phyloP scores from a whole-genome alignment of 1,140 invertebrate genomes.

The Coelopa frigida region DNA sequence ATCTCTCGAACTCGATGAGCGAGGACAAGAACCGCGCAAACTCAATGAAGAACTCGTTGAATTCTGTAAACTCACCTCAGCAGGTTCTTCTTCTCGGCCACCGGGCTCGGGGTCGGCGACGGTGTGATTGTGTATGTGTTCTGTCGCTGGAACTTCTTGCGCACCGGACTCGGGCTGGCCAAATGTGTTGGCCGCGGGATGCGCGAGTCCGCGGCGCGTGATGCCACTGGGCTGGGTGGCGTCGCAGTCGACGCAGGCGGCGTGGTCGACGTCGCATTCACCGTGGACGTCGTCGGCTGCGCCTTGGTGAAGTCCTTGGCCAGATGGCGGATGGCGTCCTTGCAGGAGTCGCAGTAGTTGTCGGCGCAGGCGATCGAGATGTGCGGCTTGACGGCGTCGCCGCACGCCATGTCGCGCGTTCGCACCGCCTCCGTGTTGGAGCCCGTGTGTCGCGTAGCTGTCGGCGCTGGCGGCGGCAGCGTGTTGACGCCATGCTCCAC shows the following conservation, averaged over 20 bases:
- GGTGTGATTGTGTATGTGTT: slow-evolving; percentile 47
- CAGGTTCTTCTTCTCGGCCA: slow-evolving; percentile 21
- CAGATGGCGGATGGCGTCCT: slow-evolving; percentile 52
- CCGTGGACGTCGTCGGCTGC: neutral
- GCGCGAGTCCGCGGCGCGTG: slow-evolving; percentile 34
- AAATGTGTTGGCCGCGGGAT: slow-evolving; percentile 46
- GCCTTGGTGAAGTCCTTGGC: slow-evolving; percentile 47
- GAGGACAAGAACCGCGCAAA: too few relatives aligned
- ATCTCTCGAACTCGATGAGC: too few relatives aligned
- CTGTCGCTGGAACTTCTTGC: slow-evolving; percentile 45
- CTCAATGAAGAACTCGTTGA: neutral
- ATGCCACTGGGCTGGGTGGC: slow-evolving; percentile 6
- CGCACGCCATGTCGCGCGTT: slow-evolving; percentile 49
- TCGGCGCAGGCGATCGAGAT: slow-evolving; percentile 50
- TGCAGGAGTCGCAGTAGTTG: slow-evolving; percentile 60
- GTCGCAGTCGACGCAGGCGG: neutral
- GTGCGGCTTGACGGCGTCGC: slow-evolving; percentile 49
- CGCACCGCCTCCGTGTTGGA: slow-evolving; percentile 39
- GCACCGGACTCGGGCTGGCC: slow-evolving; percentile 40
- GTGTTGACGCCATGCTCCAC: slow-evolving; percentile 16
- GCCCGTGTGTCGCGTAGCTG: slow-evolving; percentile 20
- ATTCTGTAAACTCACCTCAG: slow-evolving; percentile 24
- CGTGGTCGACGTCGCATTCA: too few relatives aligned
- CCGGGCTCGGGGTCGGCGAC: slow-evolving; percentile 22
- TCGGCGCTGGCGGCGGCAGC: slow-evolving; percentile 1